A percentile compares a stretch with the other conserved stretches of the same genome.
phyloP scores from a whole-genome alignment of 2,888 invertebrate genomes.

The Branchipolynoe longqiensis region DNA sequence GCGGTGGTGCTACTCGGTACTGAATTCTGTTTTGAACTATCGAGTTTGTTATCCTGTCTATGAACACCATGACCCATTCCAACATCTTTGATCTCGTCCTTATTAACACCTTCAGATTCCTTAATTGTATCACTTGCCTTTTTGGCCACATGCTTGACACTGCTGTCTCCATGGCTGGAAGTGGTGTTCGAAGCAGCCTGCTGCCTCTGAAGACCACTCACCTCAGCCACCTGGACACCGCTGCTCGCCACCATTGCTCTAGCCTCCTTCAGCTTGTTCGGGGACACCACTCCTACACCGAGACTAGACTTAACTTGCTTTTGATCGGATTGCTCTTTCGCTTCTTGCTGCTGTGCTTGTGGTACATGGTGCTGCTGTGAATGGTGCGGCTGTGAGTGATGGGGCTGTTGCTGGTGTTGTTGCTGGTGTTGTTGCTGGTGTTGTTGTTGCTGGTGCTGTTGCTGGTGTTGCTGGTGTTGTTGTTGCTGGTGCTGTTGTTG shows the following conservation, averaged over 20 bases:
- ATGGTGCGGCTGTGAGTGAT: not conserved
- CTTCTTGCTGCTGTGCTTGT: not conserved
- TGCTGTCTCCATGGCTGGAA: not conserved
- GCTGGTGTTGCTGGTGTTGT: not conserved
- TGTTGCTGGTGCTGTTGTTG: not conserved
- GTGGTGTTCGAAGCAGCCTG: constrained; percentile 11
- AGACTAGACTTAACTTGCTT: constrained; percentile 20
- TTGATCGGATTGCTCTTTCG: not conserved
- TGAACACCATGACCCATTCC: too few relatives aligned
- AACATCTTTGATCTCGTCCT: too few relatives aligned
- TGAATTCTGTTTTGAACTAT: too few relatives aligned
- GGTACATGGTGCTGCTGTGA: not conserved
- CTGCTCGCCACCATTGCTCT: too few relatives aligned
- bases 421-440: not conserved
- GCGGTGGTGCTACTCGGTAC: too few relatives aligned
- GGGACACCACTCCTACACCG: constrained; percentile 21
- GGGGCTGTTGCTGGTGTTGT: not conserved
- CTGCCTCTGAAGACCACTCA: constrained; percentile 20
- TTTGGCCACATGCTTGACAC: not conserved
- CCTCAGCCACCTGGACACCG: constrained; percentile 5
- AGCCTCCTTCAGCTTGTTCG: constrained; percentile 14
- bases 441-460: not conserved
- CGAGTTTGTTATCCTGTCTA: too few relatives aligned
- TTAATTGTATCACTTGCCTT: not conserved
- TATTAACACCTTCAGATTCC: not conserved